phyloP scores from a whole-genome alignment of 2,797 vertebrate species.

The Acanthurus lineatus region DNA sequence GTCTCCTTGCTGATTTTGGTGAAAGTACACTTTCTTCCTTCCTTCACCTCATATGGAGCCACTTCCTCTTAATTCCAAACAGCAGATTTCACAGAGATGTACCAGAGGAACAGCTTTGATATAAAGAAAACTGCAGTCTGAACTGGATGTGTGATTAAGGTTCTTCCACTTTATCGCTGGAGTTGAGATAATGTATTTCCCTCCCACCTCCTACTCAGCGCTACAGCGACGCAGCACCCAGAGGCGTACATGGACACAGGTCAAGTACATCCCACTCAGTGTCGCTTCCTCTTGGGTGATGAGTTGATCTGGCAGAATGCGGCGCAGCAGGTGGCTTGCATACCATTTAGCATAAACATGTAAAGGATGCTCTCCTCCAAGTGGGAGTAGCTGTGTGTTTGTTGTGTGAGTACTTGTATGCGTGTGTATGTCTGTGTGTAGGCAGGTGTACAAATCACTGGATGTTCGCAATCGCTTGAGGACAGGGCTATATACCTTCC shows the following conservation, averaged over 20 bases:
- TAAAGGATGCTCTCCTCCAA: constrained; percentile 32
- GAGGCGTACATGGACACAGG: constrained; percentile 69
- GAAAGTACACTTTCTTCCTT: not conserved
- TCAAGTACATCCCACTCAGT: constrained; percentile 74
- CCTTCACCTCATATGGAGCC: constrained; percentile 9
- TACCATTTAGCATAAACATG: constrained; percentile 56
- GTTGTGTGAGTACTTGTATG: not conserved
- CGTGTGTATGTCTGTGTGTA: constrained; percentile 7
- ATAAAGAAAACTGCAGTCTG: constrained; percentile 6
- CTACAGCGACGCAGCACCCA: constrained; percentile 52
- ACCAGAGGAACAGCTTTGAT: not conserved
- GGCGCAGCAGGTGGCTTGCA: constrained; percentile 56
- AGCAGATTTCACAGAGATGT: constrained; percentile 28
- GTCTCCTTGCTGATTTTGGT: constrained; percentile 6
- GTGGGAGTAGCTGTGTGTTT: constrained; percentile 28
- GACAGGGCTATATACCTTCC: constrained; percentile 27
- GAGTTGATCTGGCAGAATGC: constrained; percentile 61
- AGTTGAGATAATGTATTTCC: constrained; percentile 49
- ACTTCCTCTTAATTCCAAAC: constrained; percentile 14
- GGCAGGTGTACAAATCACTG: constrained; percentile 32
- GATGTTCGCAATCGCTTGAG: constrained; percentile 19
- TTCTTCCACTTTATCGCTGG: constrained; percentile 18
- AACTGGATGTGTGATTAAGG: constrained; percentile 25
- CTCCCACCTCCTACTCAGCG: constrained; percentile 46
- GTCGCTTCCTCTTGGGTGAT: constrained; percentile 60